phyloP scores from a whole-genome alignment of 2,888 invertebrate genomes.

The Cantharis rufa region DNA sequence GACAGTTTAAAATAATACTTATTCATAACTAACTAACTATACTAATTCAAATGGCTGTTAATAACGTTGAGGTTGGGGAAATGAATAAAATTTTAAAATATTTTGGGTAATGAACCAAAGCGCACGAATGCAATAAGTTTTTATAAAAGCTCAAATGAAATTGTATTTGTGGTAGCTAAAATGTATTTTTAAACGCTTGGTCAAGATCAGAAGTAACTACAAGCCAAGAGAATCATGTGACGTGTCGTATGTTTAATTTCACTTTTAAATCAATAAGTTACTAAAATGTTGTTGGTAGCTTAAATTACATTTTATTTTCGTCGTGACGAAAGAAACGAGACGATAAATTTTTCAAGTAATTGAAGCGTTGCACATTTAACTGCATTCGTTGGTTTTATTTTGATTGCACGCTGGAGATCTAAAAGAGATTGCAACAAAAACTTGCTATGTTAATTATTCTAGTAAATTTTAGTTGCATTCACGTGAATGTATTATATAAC shows the following conservation, averaged over 20 bases:
- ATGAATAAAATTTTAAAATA: not conserved
- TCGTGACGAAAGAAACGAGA: not conserved
- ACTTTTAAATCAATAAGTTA: not conserved
- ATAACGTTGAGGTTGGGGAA: no score
- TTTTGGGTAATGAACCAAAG: not conserved
- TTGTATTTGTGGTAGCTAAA: not conserved
- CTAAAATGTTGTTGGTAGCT: not conserved
- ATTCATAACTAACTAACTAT: no score
- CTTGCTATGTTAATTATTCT: not conserved
- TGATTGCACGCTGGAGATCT: not conserved
- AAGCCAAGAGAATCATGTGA: not conserved
- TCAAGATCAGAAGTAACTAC: not conserved
- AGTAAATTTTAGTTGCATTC: not conserved
- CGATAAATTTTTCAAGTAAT: not conserved
- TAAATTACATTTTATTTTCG: not conserved
- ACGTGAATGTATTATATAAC: not conserved
- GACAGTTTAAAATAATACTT: no score
- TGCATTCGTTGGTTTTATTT: not conserved
- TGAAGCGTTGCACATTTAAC: not conserved
- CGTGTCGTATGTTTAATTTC: not conserved
- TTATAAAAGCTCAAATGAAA: not conserved
- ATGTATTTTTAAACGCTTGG: not conserved
- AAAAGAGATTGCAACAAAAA: not conserved
- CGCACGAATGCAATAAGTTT: not conserved
- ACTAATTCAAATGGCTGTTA: no score